Evolutionary conservation across 2,113 vertebrate genomes (phyloP).

Genomic region (Albula glossodonta): DNA sequence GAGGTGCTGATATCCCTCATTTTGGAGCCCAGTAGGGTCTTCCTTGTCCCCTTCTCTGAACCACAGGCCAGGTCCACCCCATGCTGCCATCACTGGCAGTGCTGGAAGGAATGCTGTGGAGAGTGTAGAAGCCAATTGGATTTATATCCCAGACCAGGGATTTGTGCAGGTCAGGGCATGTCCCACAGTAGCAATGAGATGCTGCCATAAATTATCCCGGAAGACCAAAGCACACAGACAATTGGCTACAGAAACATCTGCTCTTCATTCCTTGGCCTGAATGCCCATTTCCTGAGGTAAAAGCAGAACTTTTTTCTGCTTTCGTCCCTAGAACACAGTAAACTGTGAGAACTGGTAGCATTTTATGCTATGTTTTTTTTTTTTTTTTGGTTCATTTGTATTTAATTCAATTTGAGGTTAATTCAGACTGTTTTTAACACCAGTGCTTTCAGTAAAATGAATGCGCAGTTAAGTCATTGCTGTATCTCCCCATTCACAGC

Average conservation of each 20-base stretch:
- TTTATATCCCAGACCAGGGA: constrained; percentile 5
- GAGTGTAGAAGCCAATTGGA: not conserved
- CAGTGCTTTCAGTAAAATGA: not conserved
- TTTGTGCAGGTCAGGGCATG: constrained; percentile 36
- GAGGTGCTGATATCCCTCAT: not conserved
- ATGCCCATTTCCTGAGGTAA: constrained; percentile 4
- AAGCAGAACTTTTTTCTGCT: not conserved
- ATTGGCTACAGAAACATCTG: constrained; percentile 20
- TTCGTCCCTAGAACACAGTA: not conserved
- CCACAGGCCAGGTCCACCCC: not conserved
- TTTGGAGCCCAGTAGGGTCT: not conserved
- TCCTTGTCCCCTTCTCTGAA: not conserved
- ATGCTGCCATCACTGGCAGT: not conserved
- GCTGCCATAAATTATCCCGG: constrained; percentile 25
- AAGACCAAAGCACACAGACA: constrained; percentile 16
- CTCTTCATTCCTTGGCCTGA: constrained; percentile 15
- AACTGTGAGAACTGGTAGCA: too few species aligned
- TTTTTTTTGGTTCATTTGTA: not conserved
- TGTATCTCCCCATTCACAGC: not conserved
- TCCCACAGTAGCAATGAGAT: constrained; percentile 35
- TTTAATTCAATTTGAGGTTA: not conserved
- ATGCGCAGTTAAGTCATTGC: not conserved
- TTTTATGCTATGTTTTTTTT: not conserved
- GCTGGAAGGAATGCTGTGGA: not conserved
- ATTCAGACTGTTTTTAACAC: not conserved